Base-by-base conservation (phyloP, 2,888 invertebrate species). In the Sepiola atlantica region DNA sequence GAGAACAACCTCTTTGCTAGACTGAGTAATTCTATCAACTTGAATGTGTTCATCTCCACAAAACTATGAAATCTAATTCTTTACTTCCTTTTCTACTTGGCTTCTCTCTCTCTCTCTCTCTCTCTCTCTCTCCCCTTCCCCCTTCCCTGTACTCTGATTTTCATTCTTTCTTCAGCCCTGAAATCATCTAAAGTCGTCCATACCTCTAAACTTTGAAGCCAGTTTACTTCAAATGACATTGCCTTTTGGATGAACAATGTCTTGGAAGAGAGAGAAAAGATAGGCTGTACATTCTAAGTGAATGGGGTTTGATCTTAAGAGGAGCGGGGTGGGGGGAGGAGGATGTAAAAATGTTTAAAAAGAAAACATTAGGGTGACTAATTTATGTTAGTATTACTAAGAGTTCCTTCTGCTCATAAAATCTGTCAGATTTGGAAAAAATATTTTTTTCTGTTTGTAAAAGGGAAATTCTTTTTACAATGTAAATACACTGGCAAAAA, bases 1-100 rank as follows among this genome's bases (percentile, higher is more conserved):
- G n/a, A 77, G 77, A 77, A 77, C 16, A 77, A 32, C 77, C 32
- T n/a, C 32, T n/a, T n/a, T 77, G 77, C n/a, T n/a, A 32, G 12
- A 77, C 12, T 32, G 32, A 77, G n/a, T 77, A 77, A 77, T 77
- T 77, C 77, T 77, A 77, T 77, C 32, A 77, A 14, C 14, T 77
- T 32, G n/a, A 77, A 32, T 77, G 77, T 77, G 77, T 77, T 32
- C 77, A 77, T 32, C n/a, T 12, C n/a, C 14, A 32, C n/a, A n/a
- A 77, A 77, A 77, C 77, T 28, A 61, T 77, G 77, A 77, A 77
- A 77, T 77, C n/a, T n/a, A 77, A 77, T 77, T 77, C 77, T 77
- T 32, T 16, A n/a, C n/a, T n/a, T 32, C 16, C 18, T 32, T 16
- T 3, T 14, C n/a, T 77, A 77, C 20, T 77, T 6, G 16, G 45